phyloP scores from a whole-genome alignment of 2,797 vertebrate species.

The Coregonus ussuriensis region DNA sequence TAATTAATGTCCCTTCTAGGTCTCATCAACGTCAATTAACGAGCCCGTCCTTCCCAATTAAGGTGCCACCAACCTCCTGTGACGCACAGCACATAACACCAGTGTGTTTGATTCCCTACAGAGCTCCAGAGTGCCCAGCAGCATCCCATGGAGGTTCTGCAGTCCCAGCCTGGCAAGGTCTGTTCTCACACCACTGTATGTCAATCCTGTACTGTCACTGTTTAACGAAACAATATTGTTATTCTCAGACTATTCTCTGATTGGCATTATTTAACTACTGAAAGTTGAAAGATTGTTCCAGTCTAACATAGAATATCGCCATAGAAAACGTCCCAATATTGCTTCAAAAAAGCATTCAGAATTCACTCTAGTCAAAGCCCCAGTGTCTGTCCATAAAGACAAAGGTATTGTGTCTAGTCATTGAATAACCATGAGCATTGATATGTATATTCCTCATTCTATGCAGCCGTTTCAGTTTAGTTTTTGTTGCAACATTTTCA shows the following conservation, averaged over 20 bases:
- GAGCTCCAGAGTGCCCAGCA: constrained; percentile 64
- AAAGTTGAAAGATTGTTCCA: not conserved
- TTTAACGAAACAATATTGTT: not conserved
- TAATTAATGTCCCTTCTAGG: constrained; percentile 43
- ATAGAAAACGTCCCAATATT: not conserved
- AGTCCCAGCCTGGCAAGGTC: constrained; percentile 65
- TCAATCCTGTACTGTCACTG: not conserved
- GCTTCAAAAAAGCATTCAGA: constrained; percentile 12
- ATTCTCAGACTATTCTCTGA: not conserved
- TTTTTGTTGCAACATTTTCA: too few species aligned
- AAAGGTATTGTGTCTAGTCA: too few species aligned
- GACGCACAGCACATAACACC: constrained; percentile 4
- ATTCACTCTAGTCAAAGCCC: not conserved
- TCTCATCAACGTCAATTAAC: constrained; percentile 46
- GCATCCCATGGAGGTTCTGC: constrained; percentile 62
- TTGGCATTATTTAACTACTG: not conserved
- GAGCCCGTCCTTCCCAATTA: not conserved
- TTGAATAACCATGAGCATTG: not conserved
- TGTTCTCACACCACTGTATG: constrained; percentile 17
- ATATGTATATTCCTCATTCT: not conserved
- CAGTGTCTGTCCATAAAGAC: not conserved
- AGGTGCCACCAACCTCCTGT: constrained; percentile 3
- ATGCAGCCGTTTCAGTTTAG: not conserved
- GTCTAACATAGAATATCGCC: constrained; percentile 4
- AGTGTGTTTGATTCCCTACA: constrained; percentile 49